Base-by-base conservation (phyloP, 2,113 vertebrate genomes). In the Promerops cafer region DNA sequence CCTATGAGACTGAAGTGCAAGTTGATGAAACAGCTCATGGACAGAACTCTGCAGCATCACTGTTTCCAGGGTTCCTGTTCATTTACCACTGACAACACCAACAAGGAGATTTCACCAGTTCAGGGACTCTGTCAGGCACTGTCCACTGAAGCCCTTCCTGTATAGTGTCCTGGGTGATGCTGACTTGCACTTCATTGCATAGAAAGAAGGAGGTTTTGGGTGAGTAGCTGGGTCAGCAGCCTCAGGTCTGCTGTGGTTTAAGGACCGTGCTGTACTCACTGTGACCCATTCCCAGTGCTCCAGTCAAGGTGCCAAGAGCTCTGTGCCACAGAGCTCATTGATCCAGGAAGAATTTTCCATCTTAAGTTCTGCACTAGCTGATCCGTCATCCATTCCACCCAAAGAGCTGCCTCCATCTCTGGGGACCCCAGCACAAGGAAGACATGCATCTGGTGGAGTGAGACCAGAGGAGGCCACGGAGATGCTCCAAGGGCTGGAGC, bases 401-500 rank as follows among this genome's bases (percentile, higher is more conserved):
- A 39, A 28, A 35, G 24, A 52, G 40, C 47, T 60, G 28, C 11
- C 28, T 47, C 5, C 30, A 26, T 14, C 45, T 75, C n/a, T 60
- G 45, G 13, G 13, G 28, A 45, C 11, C 20, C 45, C 24, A 53
- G 2, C 28, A n/a, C 6, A 21, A 30, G 45, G 45, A 59, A 13
- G 24, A 40, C 16, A 7, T n/a, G n/a, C 23, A 45, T 0, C 3
- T 18, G 20, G 6, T 89, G 45, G 24, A 60, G 20, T 2, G 3
- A 39, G 33, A 10, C 33, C 37, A 66, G 28, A 37, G 33, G 28
- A 75, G 39, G 8, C 45, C 31, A 14, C 0, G 1, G 44, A 45
- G 28, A 0, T 66, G 16, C 27, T 57, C 2, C 0, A 0, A 44
- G 27, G 22, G 10, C 27, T 66, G 69, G 16, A 69, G 27, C 33